Conservation (phyloP, 2,797 vertebrate genomes). For the Simalia tracyae region DNA sequence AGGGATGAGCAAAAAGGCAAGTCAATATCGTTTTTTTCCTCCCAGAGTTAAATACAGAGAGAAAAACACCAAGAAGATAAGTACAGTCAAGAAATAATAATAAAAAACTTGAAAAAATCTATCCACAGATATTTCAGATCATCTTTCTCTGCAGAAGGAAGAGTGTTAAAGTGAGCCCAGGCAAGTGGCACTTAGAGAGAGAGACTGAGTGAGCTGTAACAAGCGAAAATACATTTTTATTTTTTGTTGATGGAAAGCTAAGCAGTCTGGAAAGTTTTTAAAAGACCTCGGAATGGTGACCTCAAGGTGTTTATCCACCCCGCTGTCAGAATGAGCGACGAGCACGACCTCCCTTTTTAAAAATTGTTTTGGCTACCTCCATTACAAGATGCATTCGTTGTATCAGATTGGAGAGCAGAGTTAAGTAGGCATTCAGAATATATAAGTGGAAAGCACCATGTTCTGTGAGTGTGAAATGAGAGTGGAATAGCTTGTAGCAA, state of each 20-base stretch:
- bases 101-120: not conserved
- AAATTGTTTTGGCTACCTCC: not conserved
- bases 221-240: rapidly evolving
- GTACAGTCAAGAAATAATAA: not conserved
- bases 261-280: rapidly evolving
- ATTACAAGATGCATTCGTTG: not conserved
- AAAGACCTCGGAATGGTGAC: not conserved
- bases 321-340: not conserved
- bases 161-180: rapidly evolving
- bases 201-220: no score
- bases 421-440: not conserved
- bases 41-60: not conserved
- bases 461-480: not conserved
- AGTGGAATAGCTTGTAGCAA: not conserved
- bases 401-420: not conserved
- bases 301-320: rapidly evolving
- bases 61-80: not conserved
- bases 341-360: not conserved
- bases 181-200: rapidly evolving
- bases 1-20: not conserved
- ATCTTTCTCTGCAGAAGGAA: rapidly evolving
- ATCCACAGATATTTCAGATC: not conserved
- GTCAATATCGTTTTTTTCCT: no score
- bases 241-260: rapidly evolving
- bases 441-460: not conserved